These are phyloP conservation scores for Geodia barretti DNA, from an alignment of 37 sponge, comb jelly and placozoan genomes.

Conservation along the genomic window DNA sequence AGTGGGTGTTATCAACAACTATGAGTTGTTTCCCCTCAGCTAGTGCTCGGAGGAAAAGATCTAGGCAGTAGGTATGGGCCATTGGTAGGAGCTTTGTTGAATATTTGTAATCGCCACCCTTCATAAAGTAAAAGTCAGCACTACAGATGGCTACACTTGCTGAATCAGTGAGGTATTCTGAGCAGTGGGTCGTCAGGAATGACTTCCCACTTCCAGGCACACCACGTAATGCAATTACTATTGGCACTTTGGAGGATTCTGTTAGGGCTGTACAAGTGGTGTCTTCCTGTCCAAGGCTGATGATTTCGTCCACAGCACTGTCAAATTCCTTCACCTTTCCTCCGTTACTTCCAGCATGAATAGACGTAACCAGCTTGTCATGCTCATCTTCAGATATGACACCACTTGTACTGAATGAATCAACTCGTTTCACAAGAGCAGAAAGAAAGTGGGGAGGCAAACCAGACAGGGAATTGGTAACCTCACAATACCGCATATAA, in stretches of 20 bases:
- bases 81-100: slow-evolving; percentile 26
- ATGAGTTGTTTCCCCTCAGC: slow-evolving; percentile 37
- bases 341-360: neutral
- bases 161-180: slow-evolving; percentile 31
- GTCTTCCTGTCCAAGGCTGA: slow-evolving; percentile 13
- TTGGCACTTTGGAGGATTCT: neutral
- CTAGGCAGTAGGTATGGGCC: slow-evolving; percentile 74
- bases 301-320: slow-evolving; percentile 11
- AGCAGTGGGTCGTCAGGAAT: slow-evolving; percentile 42
- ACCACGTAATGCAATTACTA: slow-evolving; percentile 82
- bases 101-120: slow-evolving; percentile 62
- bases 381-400: slow-evolving; percentile 16
- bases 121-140: slow-evolving; percentile 70
- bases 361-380: neutral
- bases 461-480: slow-evolving; percentile 47
- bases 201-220: slow-evolving; percentile 92
- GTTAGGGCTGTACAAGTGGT: neutral
- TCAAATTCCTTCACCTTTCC: slow-evolving; percentile 10
- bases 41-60: slow-evolving; percentile 49
- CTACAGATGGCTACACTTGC: slow-evolving; percentile 53
- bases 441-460: slow-evolving; percentile 19
- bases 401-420: slow-evolving; percentile 2
- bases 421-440: slow-evolving; percentile 1
- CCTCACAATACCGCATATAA: slow-evolving; percentile 25
- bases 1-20: slow-evolving; percentile 87